These are phyloP conservation scores for Lasiurus borealis DNA, from an alignment of 2,113 vertebrate genomes.

Conservation along the genomic window DNA sequence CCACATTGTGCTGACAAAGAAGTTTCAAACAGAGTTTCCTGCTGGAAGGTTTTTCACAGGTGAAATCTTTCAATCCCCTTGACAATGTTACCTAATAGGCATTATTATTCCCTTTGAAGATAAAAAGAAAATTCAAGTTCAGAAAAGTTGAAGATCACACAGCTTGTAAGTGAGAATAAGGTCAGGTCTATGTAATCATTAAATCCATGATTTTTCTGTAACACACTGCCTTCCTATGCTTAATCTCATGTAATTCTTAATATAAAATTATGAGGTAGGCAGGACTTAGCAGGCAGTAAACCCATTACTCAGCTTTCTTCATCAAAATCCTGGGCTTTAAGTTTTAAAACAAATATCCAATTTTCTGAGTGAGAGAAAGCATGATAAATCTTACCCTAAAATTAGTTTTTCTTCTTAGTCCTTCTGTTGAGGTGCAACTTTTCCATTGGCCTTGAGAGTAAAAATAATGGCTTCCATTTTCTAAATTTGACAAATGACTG, in stretches of 20 bases:
- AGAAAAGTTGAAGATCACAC: not conserved
- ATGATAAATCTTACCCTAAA: not conserved
- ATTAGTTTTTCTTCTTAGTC: not conserved
- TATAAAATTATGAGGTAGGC: not conserved
- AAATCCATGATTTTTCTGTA: not conserved
- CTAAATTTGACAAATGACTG: conserved; percentile 4
- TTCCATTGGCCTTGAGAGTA: not conserved
- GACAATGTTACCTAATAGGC: not conserved
- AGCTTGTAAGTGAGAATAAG: not conserved
- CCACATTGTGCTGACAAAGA: not conserved
- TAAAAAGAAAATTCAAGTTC: not conserved
- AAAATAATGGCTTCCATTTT: not conserved
- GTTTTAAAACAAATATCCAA: not conserved
- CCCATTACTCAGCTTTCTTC: not conserved
- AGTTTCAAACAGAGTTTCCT: not conserved
- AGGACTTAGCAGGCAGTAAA: not conserved
- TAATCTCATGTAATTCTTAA: not conserved
- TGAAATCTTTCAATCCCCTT: not conserved
- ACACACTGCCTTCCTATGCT: not conserved
- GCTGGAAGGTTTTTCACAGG: not conserved
- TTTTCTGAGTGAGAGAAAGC: not conserved
- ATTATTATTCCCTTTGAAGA: not conserved
- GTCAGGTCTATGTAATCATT: not conserved
- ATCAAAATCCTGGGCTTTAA: not conserved
- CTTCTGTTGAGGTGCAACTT: not conserved